These are phyloP conservation scores for Clarias platycephalus DNA, from an alignment of 2,797 vertebrate species.

Conservation along the genomic window DNA sequence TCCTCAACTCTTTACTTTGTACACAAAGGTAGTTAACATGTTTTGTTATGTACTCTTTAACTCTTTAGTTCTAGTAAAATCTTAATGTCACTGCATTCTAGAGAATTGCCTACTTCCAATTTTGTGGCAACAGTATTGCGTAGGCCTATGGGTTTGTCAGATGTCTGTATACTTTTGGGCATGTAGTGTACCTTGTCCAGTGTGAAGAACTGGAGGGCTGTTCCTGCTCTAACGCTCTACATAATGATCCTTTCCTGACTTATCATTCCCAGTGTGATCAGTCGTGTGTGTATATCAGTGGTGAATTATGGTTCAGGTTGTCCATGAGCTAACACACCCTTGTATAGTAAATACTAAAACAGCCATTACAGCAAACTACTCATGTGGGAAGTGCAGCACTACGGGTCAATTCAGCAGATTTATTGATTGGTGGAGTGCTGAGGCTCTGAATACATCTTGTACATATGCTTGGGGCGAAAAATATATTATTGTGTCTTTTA, in stretches of 20 bases:
- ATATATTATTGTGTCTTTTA: background rate
- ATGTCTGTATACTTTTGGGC: too few relatives aligned
- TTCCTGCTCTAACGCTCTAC: background rate
- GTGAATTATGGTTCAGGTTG: slow-evolving; percentile 1
- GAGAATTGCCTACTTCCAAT: background rate
- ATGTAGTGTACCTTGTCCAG: background rate
- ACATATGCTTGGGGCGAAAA: background rate
- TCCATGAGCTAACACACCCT: background rate
- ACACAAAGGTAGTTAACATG: background rate
- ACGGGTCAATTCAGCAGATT: slow-evolving; percentile 9
- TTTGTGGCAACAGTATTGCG: background rate
- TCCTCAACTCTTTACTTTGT: background rate
- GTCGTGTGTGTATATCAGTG: background rate
- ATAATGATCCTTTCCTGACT: background rate
- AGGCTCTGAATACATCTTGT: background rate
- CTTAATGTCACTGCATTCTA: background rate
- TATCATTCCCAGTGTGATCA: background rate
- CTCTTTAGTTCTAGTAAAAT: background rate
- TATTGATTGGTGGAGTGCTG: background rate
- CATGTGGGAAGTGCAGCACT: background rate
- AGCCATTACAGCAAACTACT: background rate
- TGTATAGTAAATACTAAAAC: background rate
- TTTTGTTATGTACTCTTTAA: background rate
- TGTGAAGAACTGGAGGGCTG: background rate
- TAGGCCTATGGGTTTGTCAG: background rate